phyloP scores from a whole-genome alignment of 2,888 invertebrate species.

The Unio delphinus region DNA sequence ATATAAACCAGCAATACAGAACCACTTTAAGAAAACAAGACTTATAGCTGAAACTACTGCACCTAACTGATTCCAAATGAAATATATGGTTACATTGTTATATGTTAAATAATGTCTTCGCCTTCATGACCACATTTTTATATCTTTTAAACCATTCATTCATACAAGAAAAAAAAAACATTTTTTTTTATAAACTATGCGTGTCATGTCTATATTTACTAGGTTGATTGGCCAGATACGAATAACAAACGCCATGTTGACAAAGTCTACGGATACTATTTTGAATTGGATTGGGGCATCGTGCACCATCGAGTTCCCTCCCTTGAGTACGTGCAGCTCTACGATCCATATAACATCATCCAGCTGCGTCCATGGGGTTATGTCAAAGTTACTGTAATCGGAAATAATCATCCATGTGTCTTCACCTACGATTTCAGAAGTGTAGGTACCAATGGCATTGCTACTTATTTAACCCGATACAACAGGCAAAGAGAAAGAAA shows the following conservation, averaged over 20 bases:
- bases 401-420: conserved; percentile 40
- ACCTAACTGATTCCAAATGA: too few relatives aligned
- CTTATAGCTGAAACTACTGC: too few relatives aligned
- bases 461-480: too few relatives aligned
- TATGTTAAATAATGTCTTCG: too few relatives aligned
- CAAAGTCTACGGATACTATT: conserved; percentile 55
- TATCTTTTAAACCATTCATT: too few relatives aligned
- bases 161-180: neutral
- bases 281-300: conserved; percentile 55
- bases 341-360: conserved; percentile 47
- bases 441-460: too few relatives aligned
- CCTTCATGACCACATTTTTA: too few relatives aligned
- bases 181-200: neutral
- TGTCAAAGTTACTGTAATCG: conserved; percentile 44
- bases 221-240: conserved; percentile 51
- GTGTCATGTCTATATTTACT: conserved; percentile 3
- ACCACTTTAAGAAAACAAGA: too few relatives aligned
- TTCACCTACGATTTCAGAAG: conserved; percentile 43
- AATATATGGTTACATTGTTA: too few relatives aligned
- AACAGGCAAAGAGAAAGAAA: too few relatives aligned
- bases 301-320: conserved; percentile 46
- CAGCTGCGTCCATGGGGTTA: conserved; percentile 45
- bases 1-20: too few relatives aligned
- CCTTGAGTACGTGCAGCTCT: conserved; percentile 55
- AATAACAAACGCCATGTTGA: conserved; percentile 29